phyloP scores from a whole-genome alignment of 2,888 invertebrate genomes.

The Prostheceraeus crozeri region DNA sequence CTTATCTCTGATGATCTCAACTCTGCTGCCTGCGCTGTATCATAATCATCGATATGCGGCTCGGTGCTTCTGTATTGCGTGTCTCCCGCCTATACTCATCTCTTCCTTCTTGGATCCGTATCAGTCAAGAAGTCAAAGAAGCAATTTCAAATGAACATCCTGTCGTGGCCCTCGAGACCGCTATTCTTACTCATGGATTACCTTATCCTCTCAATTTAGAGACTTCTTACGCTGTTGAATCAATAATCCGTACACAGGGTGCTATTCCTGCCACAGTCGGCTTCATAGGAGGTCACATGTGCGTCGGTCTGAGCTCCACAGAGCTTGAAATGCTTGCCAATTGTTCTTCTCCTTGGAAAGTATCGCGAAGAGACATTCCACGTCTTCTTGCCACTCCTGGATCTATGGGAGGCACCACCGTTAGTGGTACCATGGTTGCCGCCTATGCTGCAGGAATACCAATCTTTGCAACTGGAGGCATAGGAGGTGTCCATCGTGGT shows the following conservation, averaged over 20 bases:
- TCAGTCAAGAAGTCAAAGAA: constrained; percentile 60
- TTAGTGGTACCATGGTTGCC: constrained; percentile 81
- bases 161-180: constrained; percentile 88
- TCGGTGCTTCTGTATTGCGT: too few species aligned
- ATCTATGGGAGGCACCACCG: constrained; percentile 74
- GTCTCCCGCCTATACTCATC: too few species aligned
- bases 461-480: constrained; percentile 82
- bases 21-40: too few species aligned
- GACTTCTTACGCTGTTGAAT: constrained; percentile 74
- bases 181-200: constrained; percentile 97
- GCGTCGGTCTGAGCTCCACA: constrained; percentile 63
- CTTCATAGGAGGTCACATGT: constrained; percentile 72
- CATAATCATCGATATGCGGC: too few species aligned
- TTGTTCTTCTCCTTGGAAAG: constrained; percentile 64
- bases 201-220: constrained; percentile 81
- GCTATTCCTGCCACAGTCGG: constrained; percentile 86
- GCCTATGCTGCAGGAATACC: constrained; percentile 74
- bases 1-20: too few species aligned
- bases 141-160: constrained; percentile 66
- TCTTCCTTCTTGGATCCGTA: constrained; percentile 38
- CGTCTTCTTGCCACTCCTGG: constrained; percentile 60
- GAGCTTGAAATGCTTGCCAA: constrained; percentile 39
- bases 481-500: constrained; percentile 86
- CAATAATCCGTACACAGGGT: constrained; percentile 65
- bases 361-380: constrained; percentile 77